Conservation (phyloP, 2,888 invertebrate species). For the Luffia ferchaultella region DNA sequence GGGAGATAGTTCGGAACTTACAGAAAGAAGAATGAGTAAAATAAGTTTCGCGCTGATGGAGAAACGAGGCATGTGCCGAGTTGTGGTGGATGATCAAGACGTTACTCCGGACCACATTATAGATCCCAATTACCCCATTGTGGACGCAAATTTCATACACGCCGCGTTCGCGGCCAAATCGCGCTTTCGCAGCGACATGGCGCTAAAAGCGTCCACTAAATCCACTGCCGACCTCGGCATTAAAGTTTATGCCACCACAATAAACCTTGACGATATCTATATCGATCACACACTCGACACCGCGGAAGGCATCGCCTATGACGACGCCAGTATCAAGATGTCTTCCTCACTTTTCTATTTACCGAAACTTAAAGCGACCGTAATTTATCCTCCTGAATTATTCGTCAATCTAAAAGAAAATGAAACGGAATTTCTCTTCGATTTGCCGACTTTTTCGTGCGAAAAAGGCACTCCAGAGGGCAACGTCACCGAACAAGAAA, state of each 20-base stretch:
- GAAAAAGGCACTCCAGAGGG: conserved; percentile 69
- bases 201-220: conserved; percentile 23
- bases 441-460: conserved; percentile 70
- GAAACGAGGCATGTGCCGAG: conserved; percentile 29
- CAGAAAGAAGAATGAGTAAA: no score
- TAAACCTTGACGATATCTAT: conserved; percentile 57
- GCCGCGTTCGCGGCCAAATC: conserved; percentile 39
- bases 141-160: conserved; percentile 38
- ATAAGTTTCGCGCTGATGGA: conserved; percentile 36
- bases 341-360: conserved; percentile 52
- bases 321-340: conserved; percentile 28
- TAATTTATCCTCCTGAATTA: conserved; percentile 62
- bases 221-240: conserved; percentile 28
- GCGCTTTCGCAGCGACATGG: conserved; percentile 28
- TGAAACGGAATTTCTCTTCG: conserved; percentile 69
- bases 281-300: conserved; percentile 57
- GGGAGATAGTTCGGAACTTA: no score
- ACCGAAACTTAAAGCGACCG: conserved; percentile 31
- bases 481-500: conserved; percentile 64
- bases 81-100: conserved; percentile 30
- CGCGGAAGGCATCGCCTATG: conserved; percentile 32
- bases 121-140: conserved; percentile 30
- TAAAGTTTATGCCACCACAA: conserved; percentile 52
- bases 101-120: conserved; percentile 41
- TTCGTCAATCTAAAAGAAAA: conserved; percentile 73